phyloP scores from a whole-genome alignment of 2,888 invertebrate genomes.

The Epiblema foenella region DNA sequence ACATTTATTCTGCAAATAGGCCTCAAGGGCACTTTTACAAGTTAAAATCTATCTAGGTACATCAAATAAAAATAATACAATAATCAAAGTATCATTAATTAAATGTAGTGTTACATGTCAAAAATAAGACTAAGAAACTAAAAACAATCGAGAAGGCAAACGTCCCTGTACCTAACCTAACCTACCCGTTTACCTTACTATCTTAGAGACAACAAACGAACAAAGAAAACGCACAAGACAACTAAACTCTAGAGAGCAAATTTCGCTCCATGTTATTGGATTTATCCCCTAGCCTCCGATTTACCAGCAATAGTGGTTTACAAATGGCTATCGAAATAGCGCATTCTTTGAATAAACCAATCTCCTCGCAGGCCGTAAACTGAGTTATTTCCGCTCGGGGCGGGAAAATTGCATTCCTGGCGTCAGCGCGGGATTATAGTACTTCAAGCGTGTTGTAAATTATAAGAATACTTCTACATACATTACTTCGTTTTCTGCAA shows the following conservation, averaged over 20 bases:
- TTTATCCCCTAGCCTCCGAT: background rate
- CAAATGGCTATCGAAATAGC: slow-evolving; percentile 32
- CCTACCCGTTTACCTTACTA: too few relatives aligned
- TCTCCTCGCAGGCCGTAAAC: slow-evolving; percentile 34
- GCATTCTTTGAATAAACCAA: slow-evolving; percentile 29
- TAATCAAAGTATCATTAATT: too few relatives aligned
- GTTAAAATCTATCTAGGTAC: too few relatives aligned
- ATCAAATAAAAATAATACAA: too few relatives aligned
- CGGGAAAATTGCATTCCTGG: slow-evolving; percentile 36
- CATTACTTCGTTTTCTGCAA: too few relatives aligned
- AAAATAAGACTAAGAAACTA: too few relatives aligned
- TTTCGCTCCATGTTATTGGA: background rate
- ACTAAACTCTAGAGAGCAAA: background rate
- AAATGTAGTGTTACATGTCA: too few relatives aligned
- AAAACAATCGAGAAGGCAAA: too few relatives aligned
- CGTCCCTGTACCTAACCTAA: too few relatives aligned
- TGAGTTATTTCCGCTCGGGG: slow-evolving; percentile 28
- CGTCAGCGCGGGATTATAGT: slow-evolving; percentile 5
- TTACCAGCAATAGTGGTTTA: slow-evolving; percentile 14
- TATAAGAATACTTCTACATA: slow-evolving; percentile 3
- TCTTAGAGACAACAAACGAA: too few relatives aligned
- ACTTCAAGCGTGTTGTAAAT: slow-evolving; percentile 10
- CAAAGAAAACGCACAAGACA: background rate
- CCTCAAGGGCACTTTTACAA: too few relatives aligned
- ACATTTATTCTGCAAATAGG: too few relatives aligned